A percentile compares a stretch with the other conserved stretches of the same genome.
Evolutionary conservation across 2,888 invertebrate genomes (phyloP).

Genomic region (Oegoconia quadripuncta): DNA sequence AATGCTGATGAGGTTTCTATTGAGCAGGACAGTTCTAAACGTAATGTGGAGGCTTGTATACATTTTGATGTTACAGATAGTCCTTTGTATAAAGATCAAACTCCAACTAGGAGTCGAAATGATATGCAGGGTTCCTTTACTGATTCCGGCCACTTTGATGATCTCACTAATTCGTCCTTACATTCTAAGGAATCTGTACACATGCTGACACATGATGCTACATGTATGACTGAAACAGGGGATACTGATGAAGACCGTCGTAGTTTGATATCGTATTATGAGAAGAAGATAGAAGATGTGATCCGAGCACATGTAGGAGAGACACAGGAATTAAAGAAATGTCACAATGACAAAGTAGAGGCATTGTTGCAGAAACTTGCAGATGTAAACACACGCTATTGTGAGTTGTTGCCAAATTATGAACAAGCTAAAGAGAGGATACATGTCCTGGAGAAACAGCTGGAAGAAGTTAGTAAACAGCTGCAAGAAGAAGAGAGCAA

Average conservation of each 20-base stretch:
- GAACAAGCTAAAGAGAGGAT: constrained; percentile 86
- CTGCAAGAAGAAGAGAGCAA: constrained; percentile 85
- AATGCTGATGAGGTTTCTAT: constrained; percentile 72
- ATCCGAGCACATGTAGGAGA: constrained; percentile 80
- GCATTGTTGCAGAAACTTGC: constrained; percentile 84
- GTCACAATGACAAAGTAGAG: constrained; percentile 89
- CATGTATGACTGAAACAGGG: constrained; percentile 70
- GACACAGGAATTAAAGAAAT: constrained; percentile 86
- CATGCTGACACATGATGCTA: constrained; percentile 75
- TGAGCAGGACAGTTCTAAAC: constrained; percentile 54
- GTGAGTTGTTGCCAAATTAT: constrained; percentile 86
- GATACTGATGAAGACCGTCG: constrained; percentile 83
- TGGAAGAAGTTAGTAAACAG: constrained; percentile 84
- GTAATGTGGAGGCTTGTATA: constrained; percentile 54
- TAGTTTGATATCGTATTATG: constrained; percentile 84
- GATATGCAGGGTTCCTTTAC: constrained; percentile 89
- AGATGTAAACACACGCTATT: constrained; percentile 87
- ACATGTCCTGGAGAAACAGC: constrained; percentile 83
- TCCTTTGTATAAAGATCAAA: constrained; percentile 66
- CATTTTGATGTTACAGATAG: constrained; percentile 72
- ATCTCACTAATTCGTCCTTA: constrained; percentile 86
- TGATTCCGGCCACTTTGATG: constrained; percentile 93
- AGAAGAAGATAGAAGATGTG: constrained; percentile 86
- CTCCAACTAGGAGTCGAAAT: constrained; percentile 65
- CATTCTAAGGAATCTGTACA: constrained; percentile 87